Evolutionary conservation across 2,888 invertebrate genomes (phyloP), one percentile per base, ranked within the genome.

Genomic region (Atrina japonica): DNA sequence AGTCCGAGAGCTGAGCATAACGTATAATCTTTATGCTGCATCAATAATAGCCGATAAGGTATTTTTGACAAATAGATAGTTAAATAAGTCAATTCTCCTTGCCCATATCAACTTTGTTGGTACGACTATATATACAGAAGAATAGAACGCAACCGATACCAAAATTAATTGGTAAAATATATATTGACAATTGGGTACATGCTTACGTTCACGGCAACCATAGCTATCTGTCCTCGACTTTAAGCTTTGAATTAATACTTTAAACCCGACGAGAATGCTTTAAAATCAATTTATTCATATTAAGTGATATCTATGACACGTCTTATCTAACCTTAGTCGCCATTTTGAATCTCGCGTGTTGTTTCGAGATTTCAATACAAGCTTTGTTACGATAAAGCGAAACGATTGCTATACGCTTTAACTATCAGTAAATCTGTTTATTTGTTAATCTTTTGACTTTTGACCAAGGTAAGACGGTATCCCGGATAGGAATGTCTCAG

Each of bases 381-480:
- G 25, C 45, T 40, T 60, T 60, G 60, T 60, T 43, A 43, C 16
- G 60, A 45, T 60, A 60, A 60, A 40, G 27, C 45, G 47, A 43
- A 40, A 27, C 60, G 41, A 40, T 25, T 60, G n/a, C 45, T 25
- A 60, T 27, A 40, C n/a, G 23, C 25, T n/a, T 25, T 43, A 40
- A 43, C 45, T 66, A 66, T 66, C 65, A 66, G 56, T 45, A 21
- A 56, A 56, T 47, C 45, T 40, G 47, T 66, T 55, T 66, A 56
- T 66, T 66, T 66, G 65, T 56, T 56, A 56, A 66, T 66, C 65
- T 66, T 66, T 66, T 66, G 55, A 66, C 47, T 66, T 56, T 41
- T 56, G 43, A 56, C 55, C 29, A 30, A 45, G 60, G 47, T 60
- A 60, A 60, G 45, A 40, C 47, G 40, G 60, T 60, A 43, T 60